A percentile compares a stretch with the other conserved stretches of the same genome.
Evolutionary conservation across 1,140 invertebrate species (phyloP).

Genomic region (Macrotrachela quadricornifera): DNA sequence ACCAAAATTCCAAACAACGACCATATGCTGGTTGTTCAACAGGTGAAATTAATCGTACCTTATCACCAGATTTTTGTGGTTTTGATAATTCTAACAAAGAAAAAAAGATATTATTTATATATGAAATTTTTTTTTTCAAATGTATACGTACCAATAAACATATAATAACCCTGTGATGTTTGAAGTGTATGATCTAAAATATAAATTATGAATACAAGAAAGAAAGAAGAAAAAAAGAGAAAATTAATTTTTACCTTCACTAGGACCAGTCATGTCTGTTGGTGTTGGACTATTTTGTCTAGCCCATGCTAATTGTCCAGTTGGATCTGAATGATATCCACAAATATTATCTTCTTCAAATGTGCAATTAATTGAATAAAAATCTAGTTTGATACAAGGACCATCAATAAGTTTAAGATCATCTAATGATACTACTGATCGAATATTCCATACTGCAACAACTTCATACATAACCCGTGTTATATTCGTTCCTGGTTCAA

Average conservation of each 20-base stretch:
- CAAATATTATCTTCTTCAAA: conserved; percentile 6
- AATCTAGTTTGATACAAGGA: background rate
- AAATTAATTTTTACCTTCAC: conserved; percentile 9
- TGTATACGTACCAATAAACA: conserved; percentile 12
- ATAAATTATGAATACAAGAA: conserved; percentile 4
- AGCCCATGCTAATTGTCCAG: conserved; percentile 8
- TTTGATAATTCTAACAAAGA: conserved; percentile 9
- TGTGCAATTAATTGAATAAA: background rate
- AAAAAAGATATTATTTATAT: too few species aligned
- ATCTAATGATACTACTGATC: conserved; percentile 14
- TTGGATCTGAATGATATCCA: conserved; percentile 3
- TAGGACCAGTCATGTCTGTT: conserved; percentile 16
- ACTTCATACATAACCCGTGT: too few species aligned
- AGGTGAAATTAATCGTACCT: conserved; percentile 18
- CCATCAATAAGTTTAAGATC: background rate
- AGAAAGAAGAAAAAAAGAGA: too few species aligned
- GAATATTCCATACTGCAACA: too few species aligned
- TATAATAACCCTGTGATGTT: conserved; percentile 12
- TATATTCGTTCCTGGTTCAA: too few species aligned
- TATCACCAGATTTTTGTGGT: conserved; percentile 16
- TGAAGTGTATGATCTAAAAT: conserved; percentile 15
- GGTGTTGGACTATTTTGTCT: conserved; percentile 10
- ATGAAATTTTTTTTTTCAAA: too few species aligned
- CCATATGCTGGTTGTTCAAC: background rate
- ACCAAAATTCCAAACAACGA: conserved; percentile 5